Evolutionary conservation across 2,888 invertebrate genomes (phyloP).

Genomic region (Seladonia tumulorum): DNA sequence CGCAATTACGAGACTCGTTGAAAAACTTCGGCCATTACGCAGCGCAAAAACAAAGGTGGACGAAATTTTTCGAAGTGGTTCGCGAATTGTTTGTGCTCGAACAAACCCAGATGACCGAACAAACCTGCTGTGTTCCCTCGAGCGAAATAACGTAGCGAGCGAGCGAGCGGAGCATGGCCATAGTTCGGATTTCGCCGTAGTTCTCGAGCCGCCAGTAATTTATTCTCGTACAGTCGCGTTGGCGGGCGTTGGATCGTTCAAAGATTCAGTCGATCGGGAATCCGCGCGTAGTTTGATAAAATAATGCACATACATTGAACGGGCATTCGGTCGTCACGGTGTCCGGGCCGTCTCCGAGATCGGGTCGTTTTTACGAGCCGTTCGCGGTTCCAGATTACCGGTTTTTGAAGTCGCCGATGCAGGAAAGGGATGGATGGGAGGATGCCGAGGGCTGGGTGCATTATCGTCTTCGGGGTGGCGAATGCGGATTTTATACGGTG

Average conservation of each 20-base stretch:
- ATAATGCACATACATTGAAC: constrained; percentile 42
- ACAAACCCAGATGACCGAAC: background rate
- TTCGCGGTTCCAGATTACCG: constrained; percentile 30
- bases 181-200: background rate
- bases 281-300: background rate
- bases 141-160: background rate
- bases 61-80: background rate
- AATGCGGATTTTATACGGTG: constrained; percentile 67
- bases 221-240: background rate
- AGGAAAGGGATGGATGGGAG: no score
- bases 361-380: constrained; percentile 61
- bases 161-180: background rate
- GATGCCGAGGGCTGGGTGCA: background rate
- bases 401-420: constrained; percentile 42
- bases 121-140: background rate
- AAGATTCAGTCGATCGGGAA: background rate
- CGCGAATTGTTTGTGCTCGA: background rate
- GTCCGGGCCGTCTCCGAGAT: constrained; percentile 39
- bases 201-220: background rate
- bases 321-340: background rate
- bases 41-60: background rate
- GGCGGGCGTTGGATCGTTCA: background rate
- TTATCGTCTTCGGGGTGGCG: constrained; percentile 18
- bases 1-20: background rate
- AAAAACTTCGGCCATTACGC: background rate